Base-by-base conservation (phyloP, 1,140 invertebrate species). In the Macrostomum lignano region DNA sequence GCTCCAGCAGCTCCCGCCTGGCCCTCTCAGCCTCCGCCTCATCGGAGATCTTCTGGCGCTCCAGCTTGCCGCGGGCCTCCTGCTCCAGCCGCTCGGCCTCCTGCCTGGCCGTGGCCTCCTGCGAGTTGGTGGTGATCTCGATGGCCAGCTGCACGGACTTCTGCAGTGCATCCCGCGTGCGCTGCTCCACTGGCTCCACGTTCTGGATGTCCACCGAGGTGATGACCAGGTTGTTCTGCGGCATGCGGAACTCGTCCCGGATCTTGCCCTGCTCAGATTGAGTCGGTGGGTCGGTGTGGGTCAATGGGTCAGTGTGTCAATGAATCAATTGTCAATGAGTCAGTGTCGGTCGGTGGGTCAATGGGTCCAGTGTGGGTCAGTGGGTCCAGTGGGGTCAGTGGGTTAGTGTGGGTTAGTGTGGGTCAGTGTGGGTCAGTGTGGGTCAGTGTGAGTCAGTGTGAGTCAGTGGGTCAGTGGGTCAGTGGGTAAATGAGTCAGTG, bases 91-190 rank as follows among this genome's bases (percentile, higher is more conserved):
- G 40, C 40, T 63, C 58, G 7, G 62, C 62, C 44, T 64, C 62
- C 43, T 64, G 60, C 38, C 58, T 56, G n/a, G 61, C 61, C 29
- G 58, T 45, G 29, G 61, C 61, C 37, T 58, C 55, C 42, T 63
- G 61, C 17, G 60, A 62, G 39, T 62, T 62, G 26, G 62, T 64
- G 11, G 55, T 58, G 36, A 60, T 60, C 36, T 59, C 62, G 38
- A 64, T 64, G 26, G 62, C 62, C 21, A 64, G 42, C 33, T 64
- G 62, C 10, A 64, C 62, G 32, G 60, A 62, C 38, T 64, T 64
- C 47, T 60, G 57, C 11, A 64, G 45, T 2, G 62, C 45, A 44
- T 64, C 62, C 22, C 61, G 39, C 6, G 62, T 64, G 25, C 61
- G 41, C 44, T 64, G 61, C 42, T 64, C 62, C 1, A 64, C 61